Percentiles rank a stretch among this genome's conserved stretches.
phyloP scores from a whole-genome alignment of 1,140 invertebrate genomes.

The Drosophila athabasca region DNA sequence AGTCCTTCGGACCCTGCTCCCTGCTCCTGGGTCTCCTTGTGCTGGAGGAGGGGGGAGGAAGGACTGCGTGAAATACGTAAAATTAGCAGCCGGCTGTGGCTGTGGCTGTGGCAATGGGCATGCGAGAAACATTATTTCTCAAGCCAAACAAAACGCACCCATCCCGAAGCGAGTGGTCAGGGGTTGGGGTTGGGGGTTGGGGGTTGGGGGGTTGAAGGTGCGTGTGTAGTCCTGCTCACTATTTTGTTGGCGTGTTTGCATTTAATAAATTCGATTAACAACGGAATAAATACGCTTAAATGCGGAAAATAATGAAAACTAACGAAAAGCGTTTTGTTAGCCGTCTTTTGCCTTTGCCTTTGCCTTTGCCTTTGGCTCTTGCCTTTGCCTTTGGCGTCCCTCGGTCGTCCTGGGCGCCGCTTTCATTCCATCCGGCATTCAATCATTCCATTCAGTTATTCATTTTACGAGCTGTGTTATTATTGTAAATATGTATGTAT shows the following conservation, averaged over 20 bases:
- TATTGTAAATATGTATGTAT: conserved; percentile 73
- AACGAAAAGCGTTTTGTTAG: conserved; percentile 81
- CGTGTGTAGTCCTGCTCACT: conserved; percentile 23
- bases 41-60: neutral
- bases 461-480: conserved; percentile 79
- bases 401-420: conserved; percentile 61
- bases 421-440: conserved; percentile 74
- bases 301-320: conserved; percentile 82
- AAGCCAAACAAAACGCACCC: conserved; percentile 76
- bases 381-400: conserved; percentile 25
- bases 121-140: conserved; percentile 75
- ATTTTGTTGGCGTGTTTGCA: conserved; percentile 78
- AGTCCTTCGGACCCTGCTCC: too few species aligned
- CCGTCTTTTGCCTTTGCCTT: conserved; percentile 23
- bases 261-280: conserved; percentile 83
- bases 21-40: neutral
- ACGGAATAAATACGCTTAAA: conserved; percentile 82
- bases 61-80: conserved; percentile 59
- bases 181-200: neutral
- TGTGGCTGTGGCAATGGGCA: conserved; percentile 61
- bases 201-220: conserved; percentile 17
- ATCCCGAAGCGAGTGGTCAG: conserved; percentile 6
- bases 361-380: conserved; percentile 15
- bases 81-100: conserved; percentile 73
- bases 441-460: conserved; percentile 78